These are phyloP conservation scores for Acanthochromis polyacanthus DNA, from an alignment of 2,113 vertebrate species.

Conservation along the genomic window DNA sequence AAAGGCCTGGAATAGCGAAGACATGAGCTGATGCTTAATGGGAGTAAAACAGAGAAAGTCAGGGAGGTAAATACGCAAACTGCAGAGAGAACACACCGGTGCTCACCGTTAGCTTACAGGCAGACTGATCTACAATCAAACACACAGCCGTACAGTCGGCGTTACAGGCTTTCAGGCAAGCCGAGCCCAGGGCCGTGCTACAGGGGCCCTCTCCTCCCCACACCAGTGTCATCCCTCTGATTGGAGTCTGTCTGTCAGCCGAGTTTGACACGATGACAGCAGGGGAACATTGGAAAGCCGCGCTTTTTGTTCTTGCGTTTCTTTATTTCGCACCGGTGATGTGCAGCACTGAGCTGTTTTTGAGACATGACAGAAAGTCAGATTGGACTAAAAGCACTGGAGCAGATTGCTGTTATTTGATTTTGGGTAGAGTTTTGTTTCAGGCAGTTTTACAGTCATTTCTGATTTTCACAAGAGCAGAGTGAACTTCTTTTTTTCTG, in stretches of 20 bases:
- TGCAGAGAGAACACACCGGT: conserved; percentile 14
- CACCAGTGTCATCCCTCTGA: conserved; percentile 78
- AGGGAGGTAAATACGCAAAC: conserved; percentile 46
- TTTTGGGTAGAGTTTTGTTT: neutral
- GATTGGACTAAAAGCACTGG: neutral
- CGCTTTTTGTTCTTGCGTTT: neutral
- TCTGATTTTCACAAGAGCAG: conserved; percentile 1
- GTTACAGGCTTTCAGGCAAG: conserved; percentile 37
- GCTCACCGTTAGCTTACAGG: conserved; percentile 45
- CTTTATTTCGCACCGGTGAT: neutral
- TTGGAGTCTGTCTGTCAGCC: conserved; percentile 81
- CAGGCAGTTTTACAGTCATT: neutral
- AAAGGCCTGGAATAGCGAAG: neutral
- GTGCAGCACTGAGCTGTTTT: conserved; percentile 2
- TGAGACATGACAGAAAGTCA: conserved; percentile 9
- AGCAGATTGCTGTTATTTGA: neutral
- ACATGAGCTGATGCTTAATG: conserved; percentile 6
- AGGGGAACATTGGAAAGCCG: conserved; percentile 26
- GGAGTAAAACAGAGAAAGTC: conserved; percentile 20
- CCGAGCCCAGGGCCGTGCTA: conserved; percentile 63
- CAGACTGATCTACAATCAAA: conserved; percentile 60
- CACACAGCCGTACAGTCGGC: conserved; percentile 16
- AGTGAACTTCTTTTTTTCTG: neutral
- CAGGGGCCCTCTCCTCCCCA: conserved; percentile 64
- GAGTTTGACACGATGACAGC: conserved; percentile 69